Base-by-base conservation (phyloP, 2,797 vertebrate genomes). In the Halcyon smyrnensis region DNA sequence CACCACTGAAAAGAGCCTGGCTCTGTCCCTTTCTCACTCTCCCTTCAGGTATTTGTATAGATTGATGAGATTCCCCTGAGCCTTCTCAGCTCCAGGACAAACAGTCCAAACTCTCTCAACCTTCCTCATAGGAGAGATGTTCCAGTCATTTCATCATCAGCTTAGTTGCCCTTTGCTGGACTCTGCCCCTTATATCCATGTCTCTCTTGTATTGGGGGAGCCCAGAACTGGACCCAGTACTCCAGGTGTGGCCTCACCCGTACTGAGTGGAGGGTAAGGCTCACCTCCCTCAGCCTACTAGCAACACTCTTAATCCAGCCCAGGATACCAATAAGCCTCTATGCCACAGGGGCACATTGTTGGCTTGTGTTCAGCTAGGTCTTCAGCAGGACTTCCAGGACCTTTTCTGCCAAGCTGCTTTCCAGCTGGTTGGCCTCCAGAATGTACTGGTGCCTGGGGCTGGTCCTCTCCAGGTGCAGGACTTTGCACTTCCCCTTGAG, bases 121-220 rank as follows among this genome's bases (percentile, higher is more conserved):
- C 7, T 88, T 80, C 43, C 43, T 17, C 16, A 43, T 17, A 43
- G 17, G 43, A 43, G 17, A 43, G 43, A 43, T 43, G 16, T 8
- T 43, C 16, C 43, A 43, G 43, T 17, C 43, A 43, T 43, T 43
- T 43, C 17, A 43, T 43, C 43, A 43, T 43, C 43, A 43, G 17
- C 43, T 43, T 43, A 43, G 43, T 43, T 43, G 43, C 43, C 43
- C 17, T 43, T 43, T 53, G 14, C 17, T 62, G 27, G 32, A 41
- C 7, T 83, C 21, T 34, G 4, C 77, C 24, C 13, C 20, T 1
- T 30, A 14, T 1, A 2, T 50, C 50, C 6, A 8, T 3, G 21
- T n/a, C 12, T 73, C 12, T 54, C 36, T 28, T 18, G 16, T 43
- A 19, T 4, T 15, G 18, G 34, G 30, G 12, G 30, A 78, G 24